Evolutionary conservation across 2,113 vertebrate genomes (phyloP).

Genomic region (Ochotona curzoniae): DNA sequence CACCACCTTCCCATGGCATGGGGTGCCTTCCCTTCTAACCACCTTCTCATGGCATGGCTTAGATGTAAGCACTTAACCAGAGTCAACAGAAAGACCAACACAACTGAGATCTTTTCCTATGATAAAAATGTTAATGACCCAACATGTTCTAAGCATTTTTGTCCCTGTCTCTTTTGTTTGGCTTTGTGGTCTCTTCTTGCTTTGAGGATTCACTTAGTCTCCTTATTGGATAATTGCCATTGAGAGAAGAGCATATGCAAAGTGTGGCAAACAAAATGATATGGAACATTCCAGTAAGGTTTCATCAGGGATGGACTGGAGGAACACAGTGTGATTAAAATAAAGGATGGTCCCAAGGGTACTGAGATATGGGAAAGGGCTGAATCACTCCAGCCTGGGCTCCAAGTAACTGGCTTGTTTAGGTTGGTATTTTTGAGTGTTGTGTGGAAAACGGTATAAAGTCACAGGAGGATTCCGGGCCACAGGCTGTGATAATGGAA

Average conservation of each 20-base stretch:
- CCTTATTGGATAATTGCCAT: background rate
- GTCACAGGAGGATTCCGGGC: background rate
- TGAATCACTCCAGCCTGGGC: background rate
- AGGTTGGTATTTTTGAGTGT: background rate
- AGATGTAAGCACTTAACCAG: background rate
- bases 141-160: background rate
- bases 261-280: background rate
- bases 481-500: background rate
- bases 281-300: background rate
- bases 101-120: background rate
- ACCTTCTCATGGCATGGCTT: background rate
- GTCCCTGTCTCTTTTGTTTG: background rate
- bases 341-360: background rate
- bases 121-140: background rate
- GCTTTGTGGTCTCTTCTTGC: background rate
- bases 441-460: background rate
- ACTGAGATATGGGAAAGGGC: background rate
- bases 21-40: background rate
- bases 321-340: background rate
- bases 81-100: background rate
- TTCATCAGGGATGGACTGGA: background rate
- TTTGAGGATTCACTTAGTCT: background rate
- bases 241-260: background rate
- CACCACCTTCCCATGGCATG: no score
- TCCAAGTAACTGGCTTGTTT: no score